Evolutionary conservation across 2,797 vertebrate genomes (phyloP), one percentile per base, ranked within the genome.

Genomic region (Distichodus sexfasciatus): DNA sequence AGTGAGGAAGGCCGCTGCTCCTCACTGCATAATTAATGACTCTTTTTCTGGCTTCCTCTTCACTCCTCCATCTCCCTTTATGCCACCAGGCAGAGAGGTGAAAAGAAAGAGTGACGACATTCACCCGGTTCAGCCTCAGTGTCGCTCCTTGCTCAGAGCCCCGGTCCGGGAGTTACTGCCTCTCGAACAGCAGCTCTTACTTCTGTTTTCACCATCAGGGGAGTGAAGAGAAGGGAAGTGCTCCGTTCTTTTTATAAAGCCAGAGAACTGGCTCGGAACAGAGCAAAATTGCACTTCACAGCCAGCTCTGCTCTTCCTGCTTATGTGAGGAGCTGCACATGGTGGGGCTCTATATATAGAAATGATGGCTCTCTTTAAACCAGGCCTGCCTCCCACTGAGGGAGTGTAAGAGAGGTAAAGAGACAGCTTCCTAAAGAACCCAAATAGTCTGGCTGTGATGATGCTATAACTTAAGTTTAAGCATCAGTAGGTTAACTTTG

Each of bases 21-120:
- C 72, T 77, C 70, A 4, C 81, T 88, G 85, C 85, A 90, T 90
- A 89, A 90, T 91, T 90, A 85, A 90, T 88, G 77, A 82, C 60
- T 84, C 79, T 81, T 86, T 88, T 90, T 87, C 83, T 84, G 84
- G 81, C 80, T 78, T 78, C 81, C 82, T 84, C 69, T 79, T 64
- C 55, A 12, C 53, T 66, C 41, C 15, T 66, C 36, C 62, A 46
- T 78, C 69, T 38, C 65, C 66, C 71, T 82, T 78, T 79, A 82
- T 36, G 63, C 66, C 77, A 70, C 77, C 77, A 83, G 84, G 73
- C 73, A 72, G 71, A 57, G 54, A 62, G 69, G 72, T 62, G 75
- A 76, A 58, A 82, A 74, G 64, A 71, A 76, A 83, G 58, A 65
- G 28, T 21, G 38, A 61, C 51, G 44, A 58, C 47, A 48, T 7